phyloP scores from a whole-genome alignment of 2,113 vertebrate genomes.

The Microcebus griseorufus region DNA sequence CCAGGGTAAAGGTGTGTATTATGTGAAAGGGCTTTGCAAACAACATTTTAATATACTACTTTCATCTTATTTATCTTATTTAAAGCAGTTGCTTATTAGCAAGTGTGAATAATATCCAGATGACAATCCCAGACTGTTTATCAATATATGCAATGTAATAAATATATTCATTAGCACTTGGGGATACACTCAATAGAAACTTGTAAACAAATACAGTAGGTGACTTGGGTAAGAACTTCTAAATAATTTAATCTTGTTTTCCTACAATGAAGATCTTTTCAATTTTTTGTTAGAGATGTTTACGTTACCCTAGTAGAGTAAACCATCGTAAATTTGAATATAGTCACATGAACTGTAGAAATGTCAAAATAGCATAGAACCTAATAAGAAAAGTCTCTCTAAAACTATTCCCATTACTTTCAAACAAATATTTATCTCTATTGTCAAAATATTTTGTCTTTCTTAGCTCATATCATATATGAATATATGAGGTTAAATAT shows the following conservation, averaged over 20 bases:
- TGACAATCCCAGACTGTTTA: not conserved
- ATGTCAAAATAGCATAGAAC: not conserved
- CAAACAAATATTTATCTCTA: not conserved
- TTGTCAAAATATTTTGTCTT: not conserved
- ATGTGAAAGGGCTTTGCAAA: not conserved
- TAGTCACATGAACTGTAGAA: not conserved
- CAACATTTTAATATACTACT: not conserved
- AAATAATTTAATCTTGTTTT: constrained; percentile 1
- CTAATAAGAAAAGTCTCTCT: not conserved
- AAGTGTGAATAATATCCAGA: constrained; percentile 31
- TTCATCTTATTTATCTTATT: constrained; percentile 17
- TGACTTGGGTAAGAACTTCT: not conserved
- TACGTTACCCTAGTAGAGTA: not conserved
- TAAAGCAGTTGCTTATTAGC: constrained; percentile 36
- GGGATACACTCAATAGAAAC: not conserved
- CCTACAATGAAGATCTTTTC: not conserved
- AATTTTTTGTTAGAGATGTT: not conserved
- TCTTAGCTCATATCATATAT: not conserved
- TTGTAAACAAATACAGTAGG: not conserved
- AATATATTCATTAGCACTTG: constrained; percentile 21
- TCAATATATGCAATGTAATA: constrained; percentile 32
- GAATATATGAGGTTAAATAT: not conserved
- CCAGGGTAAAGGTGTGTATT: not conserved
- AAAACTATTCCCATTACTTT: not conserved
- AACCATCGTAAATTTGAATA: not conserved